Percentiles rank a stretch among this genome's conserved stretches.
Conservation (phyloP, 2,113 vertebrate species). For the Nothobranchius kuhntae region DNA sequence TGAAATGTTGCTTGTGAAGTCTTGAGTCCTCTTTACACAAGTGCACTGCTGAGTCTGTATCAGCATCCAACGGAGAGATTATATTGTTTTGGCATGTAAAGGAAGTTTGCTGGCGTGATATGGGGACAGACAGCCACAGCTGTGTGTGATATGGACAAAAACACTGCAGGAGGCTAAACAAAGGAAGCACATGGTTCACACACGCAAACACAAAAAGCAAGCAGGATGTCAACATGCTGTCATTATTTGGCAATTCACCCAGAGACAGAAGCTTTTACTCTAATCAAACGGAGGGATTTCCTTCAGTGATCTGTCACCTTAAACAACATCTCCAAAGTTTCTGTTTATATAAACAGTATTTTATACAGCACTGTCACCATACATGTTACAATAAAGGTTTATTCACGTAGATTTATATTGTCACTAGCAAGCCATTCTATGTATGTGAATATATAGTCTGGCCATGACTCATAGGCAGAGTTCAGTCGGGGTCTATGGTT, state of each 20-base stretch:
- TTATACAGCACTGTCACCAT: too few relatives aligned
- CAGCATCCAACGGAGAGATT: constrained; percentile 39
- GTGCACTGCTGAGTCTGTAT: constrained; percentile 48
- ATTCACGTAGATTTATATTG: too few relatives aligned
- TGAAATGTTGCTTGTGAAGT: constrained; percentile 21
- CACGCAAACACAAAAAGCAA: constrained; percentile 34
- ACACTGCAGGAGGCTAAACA: constrained; percentile 46
- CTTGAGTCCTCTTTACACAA: constrained; percentile 39
- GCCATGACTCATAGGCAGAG: too few relatives aligned
- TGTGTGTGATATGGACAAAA: constrained; percentile 61
- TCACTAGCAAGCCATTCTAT: too few relatives aligned
- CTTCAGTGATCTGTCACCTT: neutral
- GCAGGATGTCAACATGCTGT: constrained; percentile 72
- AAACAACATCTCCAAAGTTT: neutral
- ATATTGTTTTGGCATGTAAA: constrained; percentile 52
- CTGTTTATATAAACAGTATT: too few relatives aligned
- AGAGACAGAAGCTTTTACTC: constrained; percentile 1
- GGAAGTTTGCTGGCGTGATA: constrained; percentile 65
- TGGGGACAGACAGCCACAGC: constrained; percentile 34
- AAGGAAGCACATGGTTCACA: constrained; percentile 45
- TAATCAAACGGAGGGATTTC: neutral
- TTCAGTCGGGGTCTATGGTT: too few relatives aligned
- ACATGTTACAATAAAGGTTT: too few relatives aligned
- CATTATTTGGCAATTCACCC: constrained; percentile 45
- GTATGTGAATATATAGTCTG: too few relatives aligned